These are phyloP conservation scores for Zapus hudsonius DNA, from an alignment of 2,113 vertebrate species.

Conservation along the genomic window DNA sequence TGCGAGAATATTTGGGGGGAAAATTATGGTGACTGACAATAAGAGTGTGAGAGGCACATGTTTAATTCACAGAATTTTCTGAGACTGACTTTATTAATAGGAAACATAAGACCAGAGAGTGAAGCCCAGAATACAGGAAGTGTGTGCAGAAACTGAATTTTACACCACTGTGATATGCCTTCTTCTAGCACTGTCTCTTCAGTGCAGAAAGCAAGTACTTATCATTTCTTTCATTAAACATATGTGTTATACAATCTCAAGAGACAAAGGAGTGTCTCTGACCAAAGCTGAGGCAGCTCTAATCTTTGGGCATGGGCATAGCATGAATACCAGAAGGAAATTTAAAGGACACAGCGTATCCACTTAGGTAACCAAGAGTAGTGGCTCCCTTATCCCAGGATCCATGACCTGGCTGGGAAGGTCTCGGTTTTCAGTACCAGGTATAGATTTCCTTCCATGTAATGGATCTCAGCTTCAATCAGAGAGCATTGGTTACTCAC, in stretches of 20 bases:
- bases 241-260: not conserved
- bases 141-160: not conserved
- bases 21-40: not conserved
- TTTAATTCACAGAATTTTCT: not conserved
- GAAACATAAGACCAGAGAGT: not conserved
- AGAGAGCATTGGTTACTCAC: no score
- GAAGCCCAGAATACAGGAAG: not conserved
- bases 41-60: not conserved
- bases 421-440: no score
- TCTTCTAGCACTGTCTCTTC: not conserved
- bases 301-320: no score
- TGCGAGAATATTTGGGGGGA: not conserved
- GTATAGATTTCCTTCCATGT: no score
- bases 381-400: no score
- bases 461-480: no score
- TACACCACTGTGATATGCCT: not conserved
- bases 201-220: not conserved
- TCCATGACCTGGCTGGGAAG: no score
- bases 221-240: not conserved
- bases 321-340: no score
- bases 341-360: no score
- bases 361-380: no score
- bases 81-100: conserved; percentile 39
- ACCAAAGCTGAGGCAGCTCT: no score
- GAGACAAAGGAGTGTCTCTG: not conserved